Conservation (phyloP, 2,113 vertebrate species). For the Apaloderma vittatum region DNA sequence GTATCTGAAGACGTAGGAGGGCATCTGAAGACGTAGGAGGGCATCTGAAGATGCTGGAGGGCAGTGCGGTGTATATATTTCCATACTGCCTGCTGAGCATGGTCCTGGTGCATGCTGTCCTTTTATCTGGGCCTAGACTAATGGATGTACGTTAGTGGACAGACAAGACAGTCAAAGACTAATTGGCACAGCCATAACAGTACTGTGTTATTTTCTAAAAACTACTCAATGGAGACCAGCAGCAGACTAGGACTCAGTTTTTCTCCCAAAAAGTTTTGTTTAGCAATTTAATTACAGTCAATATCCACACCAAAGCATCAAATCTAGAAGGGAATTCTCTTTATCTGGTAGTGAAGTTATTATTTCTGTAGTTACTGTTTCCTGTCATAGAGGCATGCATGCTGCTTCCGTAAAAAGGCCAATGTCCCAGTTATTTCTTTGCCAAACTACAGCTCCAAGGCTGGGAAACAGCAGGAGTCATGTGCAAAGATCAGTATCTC, state of each 20-base stretch:
- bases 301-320: not conserved
- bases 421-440: not conserved
- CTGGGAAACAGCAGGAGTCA: slow-evolving; percentile 18
- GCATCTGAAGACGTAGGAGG: not conserved
- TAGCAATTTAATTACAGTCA: not conserved
- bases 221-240: not conserved
- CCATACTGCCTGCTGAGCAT: not conserved
- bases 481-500: slow-evolving; percentile 17
- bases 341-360: not conserved
- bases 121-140: not conserved
- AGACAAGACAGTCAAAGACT: not conserved
- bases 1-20: not conserved
- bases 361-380: not conserved
- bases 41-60: fast-evolving
- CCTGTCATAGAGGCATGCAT: not conserved
- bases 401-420: not conserved
- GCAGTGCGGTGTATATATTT: not conserved
- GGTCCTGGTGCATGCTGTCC: not conserved
- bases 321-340: not conserved
- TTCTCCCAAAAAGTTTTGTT: not conserved
- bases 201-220: not conserved
- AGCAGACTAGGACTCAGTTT: not conserved
- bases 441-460: not conserved
- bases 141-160: not conserved
- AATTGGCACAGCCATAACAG: not conserved